A percentile compares a stretch with the other conserved stretches of the same genome.
phyloP scores from a whole-genome alignment of 2,113 vertebrate genomes.

The Chloroceryle aenea region DNA sequence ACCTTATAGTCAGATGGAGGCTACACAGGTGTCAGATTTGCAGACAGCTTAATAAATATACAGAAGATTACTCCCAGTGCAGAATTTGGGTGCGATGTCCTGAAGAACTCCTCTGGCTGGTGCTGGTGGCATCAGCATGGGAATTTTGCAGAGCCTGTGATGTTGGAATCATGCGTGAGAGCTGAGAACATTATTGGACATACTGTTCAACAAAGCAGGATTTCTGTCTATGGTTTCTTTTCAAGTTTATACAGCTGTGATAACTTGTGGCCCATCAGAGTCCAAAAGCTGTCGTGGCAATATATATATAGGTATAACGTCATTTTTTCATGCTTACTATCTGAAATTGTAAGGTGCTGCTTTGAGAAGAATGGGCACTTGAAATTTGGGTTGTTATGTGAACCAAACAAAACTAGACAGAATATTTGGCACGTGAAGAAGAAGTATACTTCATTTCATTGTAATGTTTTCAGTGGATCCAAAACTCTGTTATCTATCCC shows the following conservation, averaged over 20 bases:
- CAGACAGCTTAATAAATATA: background rate
- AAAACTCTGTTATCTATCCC: background rate
- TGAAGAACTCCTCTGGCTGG: background rate
- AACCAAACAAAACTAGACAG: slow-evolving; percentile 8
- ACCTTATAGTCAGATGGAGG: background rate
- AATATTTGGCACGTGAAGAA: background rate
- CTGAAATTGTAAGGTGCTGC: background rate
- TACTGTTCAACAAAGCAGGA: background rate
- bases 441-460: background rate
- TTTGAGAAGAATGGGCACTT: background rate
- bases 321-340: background rate
- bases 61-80: background rate
- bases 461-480: background rate
- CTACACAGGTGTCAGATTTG: background rate
- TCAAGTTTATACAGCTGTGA: slow-evolving; percentile 8
- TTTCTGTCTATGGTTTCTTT: slow-evolving; percentile 18
- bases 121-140: background rate
- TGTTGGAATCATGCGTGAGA: background rate
- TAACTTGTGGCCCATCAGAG: background rate
- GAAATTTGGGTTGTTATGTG: background rate
- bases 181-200: slow-evolving; percentile 13
- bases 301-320: background rate
- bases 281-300: background rate
- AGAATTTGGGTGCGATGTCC: background rate
- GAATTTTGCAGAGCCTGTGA: background rate